Evolutionary conservation across 2,888 invertebrate species (phyloP), one percentile per base, ranked within the genome.

Genomic region (Drosophila neotestacea): DNA sequence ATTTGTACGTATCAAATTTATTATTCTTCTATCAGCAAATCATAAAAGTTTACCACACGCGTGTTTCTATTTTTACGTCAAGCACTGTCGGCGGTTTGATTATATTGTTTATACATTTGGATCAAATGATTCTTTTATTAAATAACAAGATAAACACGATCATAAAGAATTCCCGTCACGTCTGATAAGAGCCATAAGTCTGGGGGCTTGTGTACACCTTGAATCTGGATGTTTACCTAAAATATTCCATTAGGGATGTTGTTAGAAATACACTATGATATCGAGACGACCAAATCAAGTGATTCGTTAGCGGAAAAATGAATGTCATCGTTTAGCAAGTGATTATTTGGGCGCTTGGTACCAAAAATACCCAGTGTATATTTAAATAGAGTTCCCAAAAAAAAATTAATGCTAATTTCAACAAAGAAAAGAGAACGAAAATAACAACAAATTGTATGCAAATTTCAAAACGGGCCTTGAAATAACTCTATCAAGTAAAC

Each of bases 331-430:
- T 70, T 84, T 84, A 84, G 84, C 88, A 59, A 88, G 72, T 85
- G 88, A 86, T 84, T 84, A 87, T 73, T 87, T 47, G 51, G 51
- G 67, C 63, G 68, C 74, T 71, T 88, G 78, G 76, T 61, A 81
- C 77, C 80, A 67, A 68, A 62, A 77, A 71, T 72, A 80, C 72
- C 7, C 32, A 11, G 16, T 30, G 28, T 39, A 51, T 77, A 71
- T 70, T 72, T 72, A 63, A 67, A 84, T 80, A 82, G 68, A 67
- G 51, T 70, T 66, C 58, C 68, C 44, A 34, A 27, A 68, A 83
- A 68, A 83, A 88, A 78, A 85, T 88, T 61, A 73, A 79, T 71
- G 84, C 72, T 85, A 85, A 85, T 85, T 81, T 51, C 39, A 27
- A 51, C 30, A 48, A 41, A 39, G 41, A 54, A 36, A 44, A 22